Evolutionary conservation across 2,888 invertebrate species (phyloP), one percentile per base, ranked within the genome.

Genomic region (Ectropis crepuscularia): DNA sequence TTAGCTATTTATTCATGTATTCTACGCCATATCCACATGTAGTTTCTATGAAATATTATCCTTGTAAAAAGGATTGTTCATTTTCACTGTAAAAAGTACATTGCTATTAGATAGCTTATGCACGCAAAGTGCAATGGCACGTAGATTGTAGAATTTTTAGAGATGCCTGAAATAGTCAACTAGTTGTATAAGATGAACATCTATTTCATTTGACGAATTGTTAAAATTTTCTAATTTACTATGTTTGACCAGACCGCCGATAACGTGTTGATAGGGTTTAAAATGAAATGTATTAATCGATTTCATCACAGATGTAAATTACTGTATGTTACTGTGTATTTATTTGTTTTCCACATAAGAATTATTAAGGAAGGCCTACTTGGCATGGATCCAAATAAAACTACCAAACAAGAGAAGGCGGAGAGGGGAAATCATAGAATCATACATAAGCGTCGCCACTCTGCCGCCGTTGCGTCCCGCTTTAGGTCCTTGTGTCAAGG

Each of bases 1-100:
- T 51, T 64, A 68, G 54, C 54, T 68, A 63, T 69, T 69, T 64
- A 67, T 64, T 57, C 65, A 60, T 66, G 65, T 72, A 72, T 65
- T 62, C 57, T 68, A 68, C 64, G 72, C 72, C 70, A 72, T 72
- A 70, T 68, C 63, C 66, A 66, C 37, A 39, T 51, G 63, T 71
- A 71, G 67, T 65, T 64, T 39, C 57, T 60, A 66, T 53, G 38
- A 59, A 48, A 48, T 38, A 16, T 43, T 36, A 57, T 48, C 61
- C 54, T 58, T 2, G 47, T 38, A 38, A 38, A 16, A 38, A 60
- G 64, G 55, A 9, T 11, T 45, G 28, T 53, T 57, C 62, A 50
- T 66, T 66, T 67, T 64, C 43, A 55, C 67, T 63, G 61, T 63
- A 37, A 60, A 55, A 61, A 67, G 57, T 64, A 64, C 57, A 68